Conservation (phyloP, 1,140 invertebrate species). For the Zophobas morio region DNA sequence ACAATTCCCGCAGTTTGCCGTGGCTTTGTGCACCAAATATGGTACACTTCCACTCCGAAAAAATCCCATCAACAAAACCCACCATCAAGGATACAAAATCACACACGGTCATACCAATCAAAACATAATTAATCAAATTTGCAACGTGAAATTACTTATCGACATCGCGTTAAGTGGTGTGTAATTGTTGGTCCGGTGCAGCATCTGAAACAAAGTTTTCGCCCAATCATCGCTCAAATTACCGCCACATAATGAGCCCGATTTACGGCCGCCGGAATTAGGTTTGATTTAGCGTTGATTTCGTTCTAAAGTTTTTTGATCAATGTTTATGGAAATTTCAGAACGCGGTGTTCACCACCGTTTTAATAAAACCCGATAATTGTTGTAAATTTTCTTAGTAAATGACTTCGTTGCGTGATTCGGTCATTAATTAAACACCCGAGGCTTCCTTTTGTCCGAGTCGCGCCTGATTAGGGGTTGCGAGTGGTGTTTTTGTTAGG, state of each 20-base stretch:
- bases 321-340: no score
- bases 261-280: slow-evolving; percentile 1
- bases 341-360: no score
- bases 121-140: slow-evolving; percentile 42
- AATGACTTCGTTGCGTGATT: no score
- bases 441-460: not conserved
- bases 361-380: no score
- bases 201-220: slow-evolving; percentile 42
- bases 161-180: slow-evolving; percentile 35
- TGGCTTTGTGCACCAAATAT: slow-evolving; percentile 36
- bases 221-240: slow-evolving; percentile 46
- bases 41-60: not conserved
- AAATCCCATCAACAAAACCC: not conserved
- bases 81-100: slow-evolving; percentile 39
- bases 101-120: slow-evolving; percentile 41
- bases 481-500: slow-evolving; percentile 1
- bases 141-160: slow-evolving; percentile 44
- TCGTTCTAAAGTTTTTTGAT: no score
- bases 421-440: no score
- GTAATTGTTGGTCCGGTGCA: slow-evolving; percentile 34
- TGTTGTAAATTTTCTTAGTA: no score
- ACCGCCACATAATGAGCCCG: slow-evolving; percentile 32
- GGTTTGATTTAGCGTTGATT: no score
- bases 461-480: slow-evolving; percentile 26
- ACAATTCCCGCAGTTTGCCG: slow-evolving; percentile 18